phyloP scores from a whole-genome alignment of 2,113 vertebrate genomes.

The Elephas maximus region DNA sequence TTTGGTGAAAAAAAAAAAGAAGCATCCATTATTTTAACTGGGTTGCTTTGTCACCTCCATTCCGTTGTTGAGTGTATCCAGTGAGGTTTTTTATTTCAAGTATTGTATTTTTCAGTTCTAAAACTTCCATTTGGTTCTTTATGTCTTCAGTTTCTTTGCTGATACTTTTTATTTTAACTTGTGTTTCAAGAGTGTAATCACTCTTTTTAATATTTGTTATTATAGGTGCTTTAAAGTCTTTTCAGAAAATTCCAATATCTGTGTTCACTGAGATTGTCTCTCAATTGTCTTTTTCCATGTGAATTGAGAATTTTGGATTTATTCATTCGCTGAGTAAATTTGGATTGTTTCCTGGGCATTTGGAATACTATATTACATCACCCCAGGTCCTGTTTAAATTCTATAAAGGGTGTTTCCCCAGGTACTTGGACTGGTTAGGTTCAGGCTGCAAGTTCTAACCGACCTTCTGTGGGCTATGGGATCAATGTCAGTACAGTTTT shows the following conservation, averaged over 20 bases:
- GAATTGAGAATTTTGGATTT: not conserved
- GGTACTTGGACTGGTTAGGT: not conserved
- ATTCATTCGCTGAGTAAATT: slow-evolving; percentile 14
- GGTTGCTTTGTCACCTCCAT: not conserved
- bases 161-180: slow-evolving; percentile 22
- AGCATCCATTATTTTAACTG: not conserved
- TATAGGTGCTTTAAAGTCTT: slow-evolving; percentile 6
- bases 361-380: slow-evolving; percentile 8
- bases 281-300: slow-evolving; percentile 15
- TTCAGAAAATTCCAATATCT: slow-evolving; percentile 27
- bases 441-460: slow-evolving; percentile 1
- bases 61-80: not conserved
- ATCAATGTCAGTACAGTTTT: not conserved
- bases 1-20: not conserved
- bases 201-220: not conserved
- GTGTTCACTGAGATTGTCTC: not conserved
- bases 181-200: not conserved
- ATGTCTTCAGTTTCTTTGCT: not conserved
- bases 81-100: not conserved
- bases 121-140: not conserved
- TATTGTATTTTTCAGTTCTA: not conserved
- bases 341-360: slow-evolving; percentile 11
- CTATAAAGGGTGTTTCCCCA: not conserved
- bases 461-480: not conserved
- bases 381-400: not conserved